Base-by-base conservation (phyloP, 2,888 invertebrate species). In the Yponomeuta malinellus region DNA sequence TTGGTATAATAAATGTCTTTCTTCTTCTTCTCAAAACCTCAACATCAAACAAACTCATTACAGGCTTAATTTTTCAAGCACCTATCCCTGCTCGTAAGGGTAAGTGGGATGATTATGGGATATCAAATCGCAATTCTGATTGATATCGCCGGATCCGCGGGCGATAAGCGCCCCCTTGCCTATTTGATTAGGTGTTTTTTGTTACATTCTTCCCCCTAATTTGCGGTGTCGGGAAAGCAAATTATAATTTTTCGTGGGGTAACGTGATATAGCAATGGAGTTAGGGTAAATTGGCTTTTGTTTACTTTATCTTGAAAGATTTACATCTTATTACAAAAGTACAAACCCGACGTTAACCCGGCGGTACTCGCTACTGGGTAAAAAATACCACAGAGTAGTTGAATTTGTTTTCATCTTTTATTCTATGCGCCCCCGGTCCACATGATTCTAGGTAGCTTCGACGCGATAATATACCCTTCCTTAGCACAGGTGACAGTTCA, bases 61-160 rank as follows among this genome's bases (percentile, higher is more conserved):
- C 9, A 43, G 43, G 43, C 43, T 43, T 43, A 43, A 43, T 59
- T 59, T 23, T 59, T 15, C 52, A 59, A 59, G 52, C 43, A 43
- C 43, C 43, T 59, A 59, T 59, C 12, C 52, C 15, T 15, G 52
- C 2, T 10, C 12, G 52, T 23, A 10, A 52, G 52, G 52, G 52
- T 2, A 12, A 37, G 33, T 70, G 63, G 52, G 63, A 63, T 70
- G 63, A 70, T 63, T 37, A 69, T 63, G 37, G 78, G 80, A 83
- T 89, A 90, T 91, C 90, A 89, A 87, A 90, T 90, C 84, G 78
- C 90, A 84, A 88, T 89, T 87, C 82, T 81, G 79, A 76, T 75
- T 76, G 80, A 86, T 86, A 88, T 89, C 82, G 84, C 79, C 83
- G 68, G 86, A 86, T 88, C 81, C 76, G 74, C 77, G 73, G 71